These are phyloP conservation scores for Cavia aperea DNA, from an alignment of 2,113 vertebrate genomes.

Conservation along the genomic window DNA sequence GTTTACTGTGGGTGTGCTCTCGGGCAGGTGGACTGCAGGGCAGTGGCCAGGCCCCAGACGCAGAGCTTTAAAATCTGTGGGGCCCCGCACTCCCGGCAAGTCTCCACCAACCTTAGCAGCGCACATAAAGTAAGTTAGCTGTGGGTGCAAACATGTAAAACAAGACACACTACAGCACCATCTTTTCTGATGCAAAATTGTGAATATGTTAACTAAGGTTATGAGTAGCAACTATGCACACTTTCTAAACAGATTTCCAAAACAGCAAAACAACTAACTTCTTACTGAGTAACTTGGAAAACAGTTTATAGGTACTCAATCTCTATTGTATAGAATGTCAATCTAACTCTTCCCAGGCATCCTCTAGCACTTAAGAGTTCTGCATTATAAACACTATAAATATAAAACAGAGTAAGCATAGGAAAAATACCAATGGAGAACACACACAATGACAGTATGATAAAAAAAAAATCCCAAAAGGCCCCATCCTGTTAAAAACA, in stretches of 20 bases:
- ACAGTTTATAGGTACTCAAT: neutral
- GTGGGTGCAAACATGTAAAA: neutral
- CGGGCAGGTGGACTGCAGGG: neutral
- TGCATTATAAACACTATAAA: neutral
- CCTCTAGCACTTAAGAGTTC: neutral
- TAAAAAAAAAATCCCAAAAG: neutral
- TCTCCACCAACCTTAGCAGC: neutral
- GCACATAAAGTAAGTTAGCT: neutral
- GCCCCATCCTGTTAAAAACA: neutral
- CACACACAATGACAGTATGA: slow-evolving; percentile 50
- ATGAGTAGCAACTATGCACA: neutral
- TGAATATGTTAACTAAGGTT: neutral
- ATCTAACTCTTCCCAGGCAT: neutral
- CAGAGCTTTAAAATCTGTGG: neutral
- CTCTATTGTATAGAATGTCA: neutral
- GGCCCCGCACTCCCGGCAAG: neutral
- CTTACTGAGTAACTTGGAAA: neutral
- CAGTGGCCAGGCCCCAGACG: neutral
- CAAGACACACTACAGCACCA: neutral
- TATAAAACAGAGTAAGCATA: neutral
- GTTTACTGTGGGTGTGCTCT: neutral
- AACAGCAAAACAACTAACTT: neutral
- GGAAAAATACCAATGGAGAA: neutral
- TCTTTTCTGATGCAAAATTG: fast-evolving
- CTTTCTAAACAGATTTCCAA: neutral